Conservation (phyloP, 2,113 vertebrate species). For the Arvicanthis niloticus region DNA sequence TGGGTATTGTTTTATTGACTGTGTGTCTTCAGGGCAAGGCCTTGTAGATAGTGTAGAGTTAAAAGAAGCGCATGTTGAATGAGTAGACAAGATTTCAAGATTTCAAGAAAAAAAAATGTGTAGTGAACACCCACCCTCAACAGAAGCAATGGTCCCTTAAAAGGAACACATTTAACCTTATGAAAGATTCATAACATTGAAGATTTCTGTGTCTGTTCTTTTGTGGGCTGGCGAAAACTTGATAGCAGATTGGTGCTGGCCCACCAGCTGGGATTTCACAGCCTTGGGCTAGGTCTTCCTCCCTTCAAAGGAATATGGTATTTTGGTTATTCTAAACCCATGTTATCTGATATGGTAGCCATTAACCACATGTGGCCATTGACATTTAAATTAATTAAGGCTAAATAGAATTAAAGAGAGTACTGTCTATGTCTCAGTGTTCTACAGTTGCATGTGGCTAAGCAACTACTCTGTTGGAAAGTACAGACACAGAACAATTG, state of each 20-base stretch:
- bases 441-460: not conserved
- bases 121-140: not conserved
- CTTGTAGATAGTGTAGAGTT: constrained; percentile 3
- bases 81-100: constrained; percentile 31
- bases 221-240: constrained; percentile 28
- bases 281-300: not conserved
- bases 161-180: constrained; percentile 37
- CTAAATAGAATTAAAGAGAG: constrained; percentile 25
- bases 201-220: constrained; percentile 2
- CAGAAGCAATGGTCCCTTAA: constrained; percentile 32
- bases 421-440: not conserved
- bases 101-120: not conserved
- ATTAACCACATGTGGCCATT: not conserved
- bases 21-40: not conserved
- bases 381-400: constrained; percentile 44
- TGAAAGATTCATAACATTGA: constrained; percentile 40
- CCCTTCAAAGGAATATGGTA: constrained; percentile 34
- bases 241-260: constrained; percentile 12
- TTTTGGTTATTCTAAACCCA: constrained; percentile 41
- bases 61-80: not conserved
- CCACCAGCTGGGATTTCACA: constrained; percentile 35
- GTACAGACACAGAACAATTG: not conserved
- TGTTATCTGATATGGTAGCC: not conserved
- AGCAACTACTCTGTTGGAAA: not conserved
- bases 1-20: constrained; percentile 38